Base-by-base conservation (phyloP, 2,888 invertebrate species). In the Pachymerium ferrugineum region DNA sequence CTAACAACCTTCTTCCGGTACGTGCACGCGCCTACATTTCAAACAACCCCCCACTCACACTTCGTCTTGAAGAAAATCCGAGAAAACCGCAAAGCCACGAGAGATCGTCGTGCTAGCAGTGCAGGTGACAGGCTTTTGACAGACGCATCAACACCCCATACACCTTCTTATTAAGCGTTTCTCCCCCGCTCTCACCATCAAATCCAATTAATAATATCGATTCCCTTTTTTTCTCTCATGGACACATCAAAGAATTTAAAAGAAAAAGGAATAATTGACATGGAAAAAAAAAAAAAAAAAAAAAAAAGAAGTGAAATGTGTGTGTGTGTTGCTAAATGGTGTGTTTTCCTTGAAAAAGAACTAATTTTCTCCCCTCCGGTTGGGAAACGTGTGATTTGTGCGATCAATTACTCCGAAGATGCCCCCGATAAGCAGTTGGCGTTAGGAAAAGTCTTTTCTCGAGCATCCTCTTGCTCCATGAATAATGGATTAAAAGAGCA, bases 51-150 rank as follows among this genome's bases (percentile, higher is more conserved):
- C n/a, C n/a, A n/a, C n/a, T n/a, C n/a, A n/a, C n/a, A n/a, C n/a
- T n/a, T n/a, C n/a, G n/a, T n/a, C n/a, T n/a, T n/a, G n/a, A n/a
- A n/a, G 29, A 31, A 68, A 68, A 30, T 31, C 68, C 68, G 68
- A 10, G 68, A 68, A 68, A 68, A 68, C 68, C 68, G 25, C 68
- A 68, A 68, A 54, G 31, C 68, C 68, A 68, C 68, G 68, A 68
- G 68, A 68, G 68, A 68, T 29, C 68, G 29, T 68, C 29, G 68
- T 28, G 29, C 68, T 68, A 14, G 29, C 25, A 16, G 31, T 30
- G 29, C 29, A 68, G 31, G 68, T 68, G 68, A 68, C 68, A 68
- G 68, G 16, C 12, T 31, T 30, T 29, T 68, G 68, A 68, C 68
- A 68, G 68, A 68, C 68, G 68, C 25, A 68, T 68, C 68, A 68